phyloP scores from a whole-genome alignment of 2,888 invertebrate genomes.

The Leptogaster cylindrica region DNA sequence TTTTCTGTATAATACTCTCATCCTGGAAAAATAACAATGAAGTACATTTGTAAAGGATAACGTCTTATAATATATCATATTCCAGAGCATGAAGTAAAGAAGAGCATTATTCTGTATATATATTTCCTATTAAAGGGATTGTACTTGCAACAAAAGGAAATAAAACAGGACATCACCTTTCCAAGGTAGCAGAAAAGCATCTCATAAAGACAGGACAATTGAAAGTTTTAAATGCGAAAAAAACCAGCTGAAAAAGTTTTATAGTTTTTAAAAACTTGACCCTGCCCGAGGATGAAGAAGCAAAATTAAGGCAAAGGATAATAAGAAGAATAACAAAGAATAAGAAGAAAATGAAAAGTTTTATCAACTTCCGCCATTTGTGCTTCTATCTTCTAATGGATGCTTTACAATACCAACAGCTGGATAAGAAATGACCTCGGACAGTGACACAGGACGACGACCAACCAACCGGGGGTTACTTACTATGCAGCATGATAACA shows the following conservation, averaged over 20 bases:
- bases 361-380: constrained; percentile 28
- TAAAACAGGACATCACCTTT: background rate
- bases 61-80: too few species aligned
- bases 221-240: constrained; percentile 10
- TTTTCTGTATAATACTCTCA: too few species aligned
- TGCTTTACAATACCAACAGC: background rate
- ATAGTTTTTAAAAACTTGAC: constrained; percentile 34
- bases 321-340: background rate
- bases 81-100: too few species aligned
- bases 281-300: background rate
- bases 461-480: constrained; percentile 15
- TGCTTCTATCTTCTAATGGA: constrained; percentile 11
- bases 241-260: constrained; percentile 8
- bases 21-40: too few species aligned
- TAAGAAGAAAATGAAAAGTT: constrained; percentile 16
- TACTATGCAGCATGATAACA: constrained; percentile 23
- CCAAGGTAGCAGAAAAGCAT: background rate
- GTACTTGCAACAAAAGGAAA: background rate
- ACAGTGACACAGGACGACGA: constrained; percentile 13
- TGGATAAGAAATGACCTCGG: background rate
- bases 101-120: constrained; percentile 9
- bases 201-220: constrained; percentile 20
- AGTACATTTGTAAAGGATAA: too few species aligned
- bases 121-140: constrained; percentile 12
- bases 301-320: background rate